Base-by-base conservation (phyloP, 2,888 invertebrate genomes). In the Leucoptera coffeella region DNA sequence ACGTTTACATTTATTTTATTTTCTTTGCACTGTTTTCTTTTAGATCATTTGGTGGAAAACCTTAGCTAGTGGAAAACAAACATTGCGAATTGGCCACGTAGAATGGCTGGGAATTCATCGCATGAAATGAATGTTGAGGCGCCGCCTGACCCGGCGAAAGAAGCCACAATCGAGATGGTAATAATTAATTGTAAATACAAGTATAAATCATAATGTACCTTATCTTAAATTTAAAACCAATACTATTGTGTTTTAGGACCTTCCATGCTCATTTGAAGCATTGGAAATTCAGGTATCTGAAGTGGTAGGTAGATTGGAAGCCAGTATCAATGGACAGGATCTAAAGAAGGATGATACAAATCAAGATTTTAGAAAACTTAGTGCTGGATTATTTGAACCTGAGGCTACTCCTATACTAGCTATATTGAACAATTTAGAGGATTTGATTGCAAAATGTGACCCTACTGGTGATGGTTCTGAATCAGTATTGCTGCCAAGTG, bases 231-330 rank as follows among this genome's bases (percentile, higher is more conserved):
- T 26, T 26, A 10, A 14, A 22, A 10, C 10, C 14, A 28, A 35
- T 45, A 31, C 42, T 36, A 36, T 40, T 37, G 30, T 33, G 29
- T 35, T 43, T 51, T 36, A 78, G 78, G 73, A 75, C 60, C 77
- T 76, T 50, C 77, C n/a, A n/a, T n/a, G n/a, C n/a, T n/a, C 77
- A 22, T 62, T 78, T 41, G 78, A 76, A 26, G 77, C 76, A 33
- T 45, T 84, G 38, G 82, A 83, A 51, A 75, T 83, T 53, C 80
- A 83, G 53, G 81, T 83, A 26, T 82, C 83, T 3, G 80, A 82
- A 48, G 80, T 82, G 37, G 76, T 84, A 28, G 80, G 78, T 30
- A 72, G 82, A 21, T 51, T 85, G 32, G 83, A 84, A 49, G 82
- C 82, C 36, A 75, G 75, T 30, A 79, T 73, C 4, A 76, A 65